Evolutionary conservation across 2,113 vertebrate genomes (phyloP).

Genomic region (Platycercus adscitus): DNA sequence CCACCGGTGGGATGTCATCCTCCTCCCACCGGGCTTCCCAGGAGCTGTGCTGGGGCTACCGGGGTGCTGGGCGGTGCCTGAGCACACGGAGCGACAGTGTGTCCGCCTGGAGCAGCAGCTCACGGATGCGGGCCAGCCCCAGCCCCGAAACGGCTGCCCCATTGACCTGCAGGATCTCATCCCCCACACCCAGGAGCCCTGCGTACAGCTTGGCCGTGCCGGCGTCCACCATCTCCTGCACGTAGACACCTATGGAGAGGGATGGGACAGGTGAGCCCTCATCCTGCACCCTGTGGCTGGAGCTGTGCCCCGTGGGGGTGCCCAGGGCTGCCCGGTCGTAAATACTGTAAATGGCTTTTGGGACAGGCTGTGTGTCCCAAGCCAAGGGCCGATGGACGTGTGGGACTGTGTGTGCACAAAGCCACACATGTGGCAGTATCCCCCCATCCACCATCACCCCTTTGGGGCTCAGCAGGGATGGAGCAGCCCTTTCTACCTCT

Average conservation of each 20-base stretch:
- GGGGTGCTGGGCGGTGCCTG: constrained; percentile 78
- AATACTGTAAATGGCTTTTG: not conserved
- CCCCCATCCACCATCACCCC: rapidly evolving
- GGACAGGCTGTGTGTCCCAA: rapidly evolving
- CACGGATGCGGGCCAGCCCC: constrained; percentile 79
- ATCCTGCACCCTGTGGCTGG: rapidly evolving
- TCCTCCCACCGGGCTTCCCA: rapidly evolving
- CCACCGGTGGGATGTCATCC: rapidly evolving
- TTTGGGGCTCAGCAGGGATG: not conserved
- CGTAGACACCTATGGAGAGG: constrained; percentile 83
- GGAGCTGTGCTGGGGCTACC: constrained; percentile 13
- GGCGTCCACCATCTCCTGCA: constrained; percentile 86
- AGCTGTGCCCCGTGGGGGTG: not conserved
- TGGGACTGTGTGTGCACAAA: rapidly evolving
- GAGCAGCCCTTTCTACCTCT: rapidly evolving
- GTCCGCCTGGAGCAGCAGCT: constrained; percentile 82
- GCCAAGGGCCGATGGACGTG: not conserved
- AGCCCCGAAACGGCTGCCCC: constrained; percentile 85
- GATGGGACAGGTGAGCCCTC: not conserved
- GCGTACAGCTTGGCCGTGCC: constrained; percentile 85
- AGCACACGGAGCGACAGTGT: constrained; percentile 84
- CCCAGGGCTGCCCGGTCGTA: not conserved
- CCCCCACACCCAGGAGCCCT: constrained; percentile 87
- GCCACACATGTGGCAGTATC: rapidly evolving
- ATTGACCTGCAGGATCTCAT: constrained; percentile 94